These are phyloP conservation scores for Prionchulus punctatus DNA, from an alignment of 2,888 invertebrate species.

Conservation along the genomic window DNA sequence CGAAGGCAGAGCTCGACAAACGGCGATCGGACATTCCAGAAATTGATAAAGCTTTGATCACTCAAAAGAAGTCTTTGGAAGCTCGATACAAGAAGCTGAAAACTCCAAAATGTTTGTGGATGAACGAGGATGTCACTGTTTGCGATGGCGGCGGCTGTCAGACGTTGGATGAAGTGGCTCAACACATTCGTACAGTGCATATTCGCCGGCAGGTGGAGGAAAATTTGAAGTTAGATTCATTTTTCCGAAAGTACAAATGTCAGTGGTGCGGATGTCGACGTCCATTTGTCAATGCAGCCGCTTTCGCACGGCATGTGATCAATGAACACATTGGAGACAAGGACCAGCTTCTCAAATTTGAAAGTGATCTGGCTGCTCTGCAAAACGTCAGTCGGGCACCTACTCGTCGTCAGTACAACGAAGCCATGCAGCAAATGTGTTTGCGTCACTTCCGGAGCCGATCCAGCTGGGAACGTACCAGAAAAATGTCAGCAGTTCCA, in stretches of 20 bases:
- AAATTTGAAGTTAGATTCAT: background rate
- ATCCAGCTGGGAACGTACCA: background rate
- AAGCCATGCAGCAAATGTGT: background rate
- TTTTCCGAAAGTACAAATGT: background rate
- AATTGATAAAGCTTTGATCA: background rate
- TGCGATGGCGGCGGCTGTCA: background rate
- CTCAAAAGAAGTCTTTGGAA: background rate
- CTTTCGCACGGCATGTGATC: background rate
- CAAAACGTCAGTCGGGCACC: background rate
- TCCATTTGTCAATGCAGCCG: background rate
- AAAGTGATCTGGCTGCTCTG: background rate
- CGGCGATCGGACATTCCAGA: background rate
- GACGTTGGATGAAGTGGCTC: background rate
- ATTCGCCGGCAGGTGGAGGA: background rate
- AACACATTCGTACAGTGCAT: background rate
- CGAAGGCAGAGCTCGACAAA: background rate
- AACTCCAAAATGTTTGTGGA: background rate
- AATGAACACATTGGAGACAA: background rate
- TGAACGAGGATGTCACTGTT: background rate
- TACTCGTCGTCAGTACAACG: background rate
- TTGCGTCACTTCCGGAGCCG: background rate
- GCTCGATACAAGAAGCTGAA: background rate
- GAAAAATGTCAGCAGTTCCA: background rate
- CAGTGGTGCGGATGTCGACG: background rate
- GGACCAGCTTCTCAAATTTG: background rate